Percentiles rank a stretch among this genome's conserved stretches.
These are phyloP conservation scores for Pinna nobilis DNA, from an alignment of 1,140 invertebrate genomes.

Conservation along the genomic window DNA sequence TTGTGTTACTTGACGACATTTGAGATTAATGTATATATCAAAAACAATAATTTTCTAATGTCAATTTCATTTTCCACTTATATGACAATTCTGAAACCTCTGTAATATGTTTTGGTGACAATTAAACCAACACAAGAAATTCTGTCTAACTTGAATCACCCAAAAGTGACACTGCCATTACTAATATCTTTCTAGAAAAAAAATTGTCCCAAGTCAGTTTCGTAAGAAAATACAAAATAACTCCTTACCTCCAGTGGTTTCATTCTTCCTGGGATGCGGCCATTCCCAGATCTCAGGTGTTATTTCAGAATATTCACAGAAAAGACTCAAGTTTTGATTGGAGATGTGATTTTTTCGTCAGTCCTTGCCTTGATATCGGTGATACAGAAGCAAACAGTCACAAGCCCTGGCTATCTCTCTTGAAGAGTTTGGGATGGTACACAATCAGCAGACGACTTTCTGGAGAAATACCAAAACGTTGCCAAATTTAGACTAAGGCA, in stretches of 20 bases:
- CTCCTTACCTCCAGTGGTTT: conserved; percentile 58
- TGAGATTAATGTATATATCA: neutral
- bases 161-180: neutral
- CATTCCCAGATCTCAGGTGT: conserved; percentile 40
- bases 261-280: conserved; percentile 44
- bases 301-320: neutral
- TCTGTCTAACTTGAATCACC: neutral
- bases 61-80: neutral
- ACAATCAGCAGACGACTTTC: conserved; percentile 15
- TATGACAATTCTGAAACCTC: neutral
- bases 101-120: neutral
- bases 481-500: conserved; percentile 23
- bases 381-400: neutral
- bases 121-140: neutral
- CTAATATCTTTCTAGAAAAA: conserved; percentile 2
- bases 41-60: neutral
- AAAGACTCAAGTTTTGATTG: neutral
- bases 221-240: conserved; percentile 1
- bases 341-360: neutral
- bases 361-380: neutral
- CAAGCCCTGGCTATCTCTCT: conserved; percentile 16
- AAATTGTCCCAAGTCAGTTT: conserved; percentile 10
- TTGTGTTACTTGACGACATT: neutral
- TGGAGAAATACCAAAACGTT: conserved; percentile 19
- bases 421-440: conserved; percentile 20